Percentiles rank a stretch among this genome's conserved stretches.
Evolutionary conservation across 1,140 invertebrate species (phyloP).

Genomic region (Amyelois transitella): DNA sequence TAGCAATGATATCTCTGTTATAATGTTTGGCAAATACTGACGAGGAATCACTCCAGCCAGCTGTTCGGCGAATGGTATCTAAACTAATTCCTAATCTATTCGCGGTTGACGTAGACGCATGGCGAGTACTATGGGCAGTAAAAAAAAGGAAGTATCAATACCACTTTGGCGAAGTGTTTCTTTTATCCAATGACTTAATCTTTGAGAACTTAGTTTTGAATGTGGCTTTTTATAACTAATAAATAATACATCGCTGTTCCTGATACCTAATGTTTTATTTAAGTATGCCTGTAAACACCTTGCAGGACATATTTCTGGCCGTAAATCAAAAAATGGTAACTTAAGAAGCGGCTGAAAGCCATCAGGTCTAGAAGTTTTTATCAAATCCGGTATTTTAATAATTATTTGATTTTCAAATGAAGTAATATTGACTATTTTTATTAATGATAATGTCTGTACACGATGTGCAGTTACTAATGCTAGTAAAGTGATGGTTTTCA

Average conservation of each 20-base stretch:
- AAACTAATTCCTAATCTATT: no score
- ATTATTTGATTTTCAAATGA: not conserved
- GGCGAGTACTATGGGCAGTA: no score
- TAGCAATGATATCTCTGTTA: no score
- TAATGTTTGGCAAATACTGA: no score
- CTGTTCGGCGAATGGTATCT: no score
- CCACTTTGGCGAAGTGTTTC: no score
- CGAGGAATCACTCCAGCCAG: no score
- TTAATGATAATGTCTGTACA: slow-evolving; percentile 3
- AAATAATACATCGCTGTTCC: not conserved
- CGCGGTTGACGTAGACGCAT: no score
- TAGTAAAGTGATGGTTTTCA: not conserved
- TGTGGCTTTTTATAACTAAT: not conserved
- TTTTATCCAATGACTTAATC: not conserved
- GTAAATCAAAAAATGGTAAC: not conserved
- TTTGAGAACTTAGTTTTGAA: not conserved
- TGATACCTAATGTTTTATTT: not conserved
- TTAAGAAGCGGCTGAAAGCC: not conserved
- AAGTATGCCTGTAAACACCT: not conserved
- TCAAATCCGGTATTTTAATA: not conserved
- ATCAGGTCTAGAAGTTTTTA: not conserved
- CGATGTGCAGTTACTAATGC: not conserved
- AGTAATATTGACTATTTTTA: not conserved
- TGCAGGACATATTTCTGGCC: not conserved
- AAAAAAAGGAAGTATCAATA: no score